Evolutionary conservation across 30 jellyfish, hydroid and myxozoan genomes (phyloP), one percentile per base, ranked within the genome.

Genomic region (Rhopilema esculentum): DNA sequence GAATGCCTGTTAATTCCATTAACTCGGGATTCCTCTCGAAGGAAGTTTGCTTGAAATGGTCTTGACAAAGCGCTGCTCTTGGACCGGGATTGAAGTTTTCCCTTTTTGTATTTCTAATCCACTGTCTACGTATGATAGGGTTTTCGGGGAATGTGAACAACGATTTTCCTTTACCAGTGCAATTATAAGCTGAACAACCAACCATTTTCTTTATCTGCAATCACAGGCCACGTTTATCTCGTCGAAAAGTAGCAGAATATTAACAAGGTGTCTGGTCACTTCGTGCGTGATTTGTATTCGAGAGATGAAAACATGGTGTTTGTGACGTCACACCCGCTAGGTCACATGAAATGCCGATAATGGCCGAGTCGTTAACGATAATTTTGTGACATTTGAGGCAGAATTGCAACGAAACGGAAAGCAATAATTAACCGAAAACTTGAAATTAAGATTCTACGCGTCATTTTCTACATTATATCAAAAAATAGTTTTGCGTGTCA

Each of bases 131-230:
- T 19, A 76, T 25, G 27, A 15, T 21, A 20, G 74, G 75, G 26
- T 76, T 52, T 49, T 76, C 40, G 20, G 89, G 79, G 40, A 79
- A 79, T 19, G 79, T 30, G 48, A 79, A 63, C 1, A 79, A 27
- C 24, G 89, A 79, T 79, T 63, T 79, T 63, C 89, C 89, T 27
- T 1, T 28, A 8, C 89, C 69, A 53, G 79, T 79, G 68, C 89
- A 79, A 63, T 79, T 64, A 63, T 53, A 61, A 8, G 89, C 79
- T 24, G 79, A 57, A 64, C 89, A 79, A 27, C 65, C 69, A 63
- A 79, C 89, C 80, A 53, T 61, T 53, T 79, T 63, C 6, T 25
- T 23, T 69, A 24, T 63, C 26, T 63, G 28, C 72, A 63, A 63
- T 63, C 72, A 40, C 57, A 40, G 57, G 57, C 57, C 57, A 40